phyloP scores from a whole-genome alignment of 2,888 invertebrate genomes.

The Drosophila mercatorum region DNA sequence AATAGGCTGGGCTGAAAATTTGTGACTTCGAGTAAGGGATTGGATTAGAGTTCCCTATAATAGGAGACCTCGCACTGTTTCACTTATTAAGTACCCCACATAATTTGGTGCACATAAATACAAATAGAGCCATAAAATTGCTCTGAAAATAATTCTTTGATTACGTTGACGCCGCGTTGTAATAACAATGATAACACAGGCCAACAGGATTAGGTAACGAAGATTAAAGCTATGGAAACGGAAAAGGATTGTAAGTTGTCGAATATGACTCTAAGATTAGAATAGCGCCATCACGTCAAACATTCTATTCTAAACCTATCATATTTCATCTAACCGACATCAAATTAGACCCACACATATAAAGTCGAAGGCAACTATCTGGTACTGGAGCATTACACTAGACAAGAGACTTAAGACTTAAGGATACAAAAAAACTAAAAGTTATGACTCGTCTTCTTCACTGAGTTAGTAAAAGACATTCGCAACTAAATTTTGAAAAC shows the following conservation, averaged over 20 bases:
- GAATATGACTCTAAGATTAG: background rate
- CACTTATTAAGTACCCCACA: conserved; percentile 24
- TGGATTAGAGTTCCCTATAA: background rate
- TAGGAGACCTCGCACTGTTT: background rate
- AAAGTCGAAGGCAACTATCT: no score
- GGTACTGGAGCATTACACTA: no score
- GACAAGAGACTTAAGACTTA: no score
- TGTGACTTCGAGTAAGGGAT: background rate
- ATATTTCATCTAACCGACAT: no score
- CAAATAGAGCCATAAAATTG: conserved; percentile 26
- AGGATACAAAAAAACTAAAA: no score
- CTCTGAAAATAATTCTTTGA: conserved; percentile 44
- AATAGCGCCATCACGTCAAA: no score
- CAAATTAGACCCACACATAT: no score
- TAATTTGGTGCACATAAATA: conserved; percentile 28
- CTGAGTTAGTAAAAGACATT: no score
- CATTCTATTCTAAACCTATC: no score
- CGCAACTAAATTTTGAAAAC: no score
- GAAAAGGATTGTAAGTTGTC: background rate
- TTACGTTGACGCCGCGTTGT: conserved; percentile 32
- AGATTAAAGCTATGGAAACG: background rate
- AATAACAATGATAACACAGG: conserved; percentile 53
- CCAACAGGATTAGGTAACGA: no score
- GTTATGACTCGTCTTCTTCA: no score
- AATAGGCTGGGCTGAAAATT: background rate